Percentiles rank a stretch among this genome's conserved stretches.
Conservation (phyloP, 1,140 invertebrate genomes). For the Scaptomyza montana region DNA sequence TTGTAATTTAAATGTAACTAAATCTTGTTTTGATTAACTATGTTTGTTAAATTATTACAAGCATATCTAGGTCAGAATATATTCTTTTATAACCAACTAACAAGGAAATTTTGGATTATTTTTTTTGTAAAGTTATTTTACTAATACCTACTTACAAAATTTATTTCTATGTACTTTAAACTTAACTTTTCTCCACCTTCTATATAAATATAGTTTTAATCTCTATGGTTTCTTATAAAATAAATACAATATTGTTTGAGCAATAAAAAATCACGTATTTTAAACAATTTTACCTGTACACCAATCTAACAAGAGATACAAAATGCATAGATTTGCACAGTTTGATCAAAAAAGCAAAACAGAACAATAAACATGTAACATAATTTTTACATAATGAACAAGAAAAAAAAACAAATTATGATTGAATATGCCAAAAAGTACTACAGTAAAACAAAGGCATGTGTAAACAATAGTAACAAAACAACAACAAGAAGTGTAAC, state of each 20-base stretch:
- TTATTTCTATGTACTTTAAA: neutral
- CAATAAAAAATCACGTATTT: neutral
- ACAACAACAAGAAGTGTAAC: constrained; percentile 42
- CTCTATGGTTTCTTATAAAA: neutral
- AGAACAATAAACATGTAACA: neutral
- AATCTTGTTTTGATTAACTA: constrained; percentile 26
- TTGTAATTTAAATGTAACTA: constrained; percentile 23
- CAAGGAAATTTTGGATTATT: no score
- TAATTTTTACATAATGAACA: constrained; percentile 4
- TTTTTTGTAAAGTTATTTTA: no score
- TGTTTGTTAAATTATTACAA: neutral
- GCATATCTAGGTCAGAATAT: no score
- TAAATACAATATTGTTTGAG: neutral
- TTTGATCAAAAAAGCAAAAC: neutral
- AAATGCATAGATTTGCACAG: neutral
- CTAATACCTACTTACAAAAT: no score
- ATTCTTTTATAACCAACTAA: no score
- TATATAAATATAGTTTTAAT: no score
- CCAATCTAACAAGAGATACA: neutral
- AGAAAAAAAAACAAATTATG: neutral
- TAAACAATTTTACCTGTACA: neutral
- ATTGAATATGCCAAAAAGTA: constrained; percentile 14
- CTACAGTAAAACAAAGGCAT: constrained; percentile 45
- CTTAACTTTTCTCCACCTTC: neutral
- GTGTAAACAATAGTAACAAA: constrained; percentile 29